Base-by-base conservation (phyloP, 1,140 invertebrate species). In the Sycophila sp. region DNA sequence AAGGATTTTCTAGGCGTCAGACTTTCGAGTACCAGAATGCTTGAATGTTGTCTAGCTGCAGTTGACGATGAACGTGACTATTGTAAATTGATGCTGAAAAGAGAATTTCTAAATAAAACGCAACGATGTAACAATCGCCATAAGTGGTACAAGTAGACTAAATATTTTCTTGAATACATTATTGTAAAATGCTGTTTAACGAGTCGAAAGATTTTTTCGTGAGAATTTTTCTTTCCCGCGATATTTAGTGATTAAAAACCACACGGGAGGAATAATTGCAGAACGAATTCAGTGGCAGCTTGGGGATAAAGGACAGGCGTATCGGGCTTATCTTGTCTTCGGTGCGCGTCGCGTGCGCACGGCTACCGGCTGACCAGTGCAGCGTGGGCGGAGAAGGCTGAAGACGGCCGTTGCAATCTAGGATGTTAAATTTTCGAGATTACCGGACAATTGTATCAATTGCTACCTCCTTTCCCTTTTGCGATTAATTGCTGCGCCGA, bases 341-440 rank as follows among this genome's bases (percentile, higher is more conserved):
- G 28, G 30, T 63, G 24, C 30, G 36, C 26, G 26, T 63, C 42
- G 60, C 1, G n/a, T n/a, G n/a, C n/a, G 17, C 10, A 22, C 10
- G 13, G 62, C 62, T 65, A 65, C 62, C 34, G 62, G 47, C 2
- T 22, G 11, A 26, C 19, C 13, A 32, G 62, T 34, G n/a, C 19
- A 10, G 47, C 22, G 62, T 65, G 47, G 62, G 62, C 10, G 62
- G 62, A 65, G 38, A 13, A 24, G 13, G 19, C 0, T 19, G 60
- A 40, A 19, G 40, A 45, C 26, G n/a, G n/a, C 32, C 56, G 8
- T 10, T 11, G 22, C 4, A 30, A 30, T 38, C 32, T 58, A 2
- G 22, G n/a, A 15, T 17, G 15, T 38, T 45, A 62, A 62, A 62
- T 62, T 62, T 30, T 62, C 26, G n/a, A 62, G 58, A 62, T n/a